These are phyloP conservation scores for Tinea trinotella DNA, from an alignment of 2,888 invertebrate genomes.

Conservation along the genomic window DNA sequence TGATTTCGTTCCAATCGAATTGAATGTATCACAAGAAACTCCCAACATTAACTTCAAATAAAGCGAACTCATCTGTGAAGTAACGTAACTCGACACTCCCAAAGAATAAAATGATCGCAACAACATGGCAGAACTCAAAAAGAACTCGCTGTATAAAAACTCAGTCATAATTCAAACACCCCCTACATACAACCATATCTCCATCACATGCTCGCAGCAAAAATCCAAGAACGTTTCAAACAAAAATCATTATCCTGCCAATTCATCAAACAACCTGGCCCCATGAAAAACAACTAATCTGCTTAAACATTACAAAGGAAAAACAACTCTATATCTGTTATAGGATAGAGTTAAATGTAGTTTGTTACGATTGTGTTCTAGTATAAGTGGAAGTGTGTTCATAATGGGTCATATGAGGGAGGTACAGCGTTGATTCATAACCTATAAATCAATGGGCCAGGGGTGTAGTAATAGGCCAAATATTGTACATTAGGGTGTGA, in stretches of 20 bases:
- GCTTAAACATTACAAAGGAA: not conserved
- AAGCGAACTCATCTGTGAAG: no score
- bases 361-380: not conserved
- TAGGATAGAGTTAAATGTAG: not conserved
- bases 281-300: not conserved
- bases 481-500: conserved; percentile 43
- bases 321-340: not conserved
- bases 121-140: not conserved
- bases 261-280: conserved; percentile 40
- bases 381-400: not conserved
- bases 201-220: conserved; percentile 56
- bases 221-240: conserved; percentile 41
- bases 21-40: no score
- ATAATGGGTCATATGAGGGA: conserved; percentile 39
- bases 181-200: conserved; percentile 53
- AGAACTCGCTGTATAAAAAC: not conserved
- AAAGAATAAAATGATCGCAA: no score
- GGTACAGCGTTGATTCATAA: conserved; percentile 63
- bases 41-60: no score
- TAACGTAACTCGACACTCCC: no score
- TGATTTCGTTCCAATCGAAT: no score
- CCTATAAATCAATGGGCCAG: conserved; percentile 66
- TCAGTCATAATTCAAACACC: conserved; percentile 23
- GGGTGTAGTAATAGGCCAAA: conserved; percentile 59
- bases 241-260: conserved; percentile 66